Conservation (phyloP, 2,113 vertebrate genomes). For the Erythrocebus patas region DNA sequence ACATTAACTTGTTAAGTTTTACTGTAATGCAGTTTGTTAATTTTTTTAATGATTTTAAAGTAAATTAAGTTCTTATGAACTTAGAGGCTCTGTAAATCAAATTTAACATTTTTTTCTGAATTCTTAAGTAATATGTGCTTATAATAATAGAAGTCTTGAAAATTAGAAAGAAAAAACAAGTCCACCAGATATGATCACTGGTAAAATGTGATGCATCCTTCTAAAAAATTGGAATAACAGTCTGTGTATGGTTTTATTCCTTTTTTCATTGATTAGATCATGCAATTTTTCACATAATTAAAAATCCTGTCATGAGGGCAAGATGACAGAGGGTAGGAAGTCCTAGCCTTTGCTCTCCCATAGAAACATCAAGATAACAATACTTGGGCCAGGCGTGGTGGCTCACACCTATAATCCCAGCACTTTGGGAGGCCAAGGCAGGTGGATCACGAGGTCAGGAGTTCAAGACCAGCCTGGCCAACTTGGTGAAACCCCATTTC, state of each 20-base stretch:
- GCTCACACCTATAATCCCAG: no score
- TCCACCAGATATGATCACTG: neutral
- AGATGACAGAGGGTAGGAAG: neutral
- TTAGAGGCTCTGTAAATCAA: neutral
- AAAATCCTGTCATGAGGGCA: neutral
- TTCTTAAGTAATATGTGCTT: neutral
- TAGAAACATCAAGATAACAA: neutral
- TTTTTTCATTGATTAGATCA: neutral
- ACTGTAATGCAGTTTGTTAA: neutral
- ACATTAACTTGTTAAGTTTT: conserved; percentile 33
- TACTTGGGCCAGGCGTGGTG: neutral
- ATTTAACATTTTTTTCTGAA: neutral
- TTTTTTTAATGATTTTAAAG: neutral
- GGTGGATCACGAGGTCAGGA: no score
- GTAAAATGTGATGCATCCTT: conserved; percentile 10
- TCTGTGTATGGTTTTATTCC: neutral
- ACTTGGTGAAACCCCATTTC: no score
- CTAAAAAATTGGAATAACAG: neutral
- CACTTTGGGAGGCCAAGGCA: no score
- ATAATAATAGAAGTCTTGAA: neutral
- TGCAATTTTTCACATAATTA: neutral
- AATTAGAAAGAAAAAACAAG: conserved; percentile 15
- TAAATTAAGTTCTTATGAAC: neutral
- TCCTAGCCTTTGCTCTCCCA: neutral
- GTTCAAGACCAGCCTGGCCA: no score